Base-by-base conservation (phyloP, 2,113 vertebrate genomes). In the Brevimyrus niger region DNA sequence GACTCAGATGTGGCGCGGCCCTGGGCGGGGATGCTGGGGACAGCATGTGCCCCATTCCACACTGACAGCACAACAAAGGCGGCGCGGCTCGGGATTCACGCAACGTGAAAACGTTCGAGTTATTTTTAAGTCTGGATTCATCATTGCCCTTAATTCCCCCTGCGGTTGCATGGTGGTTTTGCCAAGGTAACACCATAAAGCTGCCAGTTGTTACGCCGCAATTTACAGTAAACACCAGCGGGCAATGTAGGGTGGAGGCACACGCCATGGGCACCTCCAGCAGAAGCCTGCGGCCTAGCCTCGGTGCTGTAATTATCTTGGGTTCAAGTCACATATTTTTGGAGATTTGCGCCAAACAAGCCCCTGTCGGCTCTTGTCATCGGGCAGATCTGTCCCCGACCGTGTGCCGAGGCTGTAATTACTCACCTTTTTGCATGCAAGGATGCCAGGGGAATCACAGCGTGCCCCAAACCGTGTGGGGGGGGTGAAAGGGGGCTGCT, bases 121-220 rank as follows among this genome's bases (percentile, higher is more conserved):
- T 89, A 84, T 89, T 89, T 83, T 89, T 85, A 89, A 83, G 50
- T 61, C n/a, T 23, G 7, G 51, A 15, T 35, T 83, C 38, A 61
- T 89, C 42, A 46, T n/a, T 58, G 38, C 42, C 73, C 10, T 47
- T 89, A 38, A 82, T 46, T 89, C 31, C 35, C 21, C 88, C 48
- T 89, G 88, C 15, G 69, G 88, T 44, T 88, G 35, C 27, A 23
- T 83, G 73, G 73, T 53, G 42, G 21, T 44, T 89, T 83, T 83
- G 73, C 31, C 35, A 83, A 84, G 51, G 51, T 80, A 89, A 58
- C 48, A n/a, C 65, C n/a, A 44, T 47, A 53, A 47, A 55, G 88
- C 51, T 31, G 76, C 31, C 69, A 83, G 51, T 55, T 44, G 65
- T 89, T 85, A 82, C 80, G 85, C 51, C 51, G 35, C 9, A 42